Evolutionary conservation across 2,888 invertebrate genomes (phyloP).

Genomic region (Eupeodes latifasciatus): DNA sequence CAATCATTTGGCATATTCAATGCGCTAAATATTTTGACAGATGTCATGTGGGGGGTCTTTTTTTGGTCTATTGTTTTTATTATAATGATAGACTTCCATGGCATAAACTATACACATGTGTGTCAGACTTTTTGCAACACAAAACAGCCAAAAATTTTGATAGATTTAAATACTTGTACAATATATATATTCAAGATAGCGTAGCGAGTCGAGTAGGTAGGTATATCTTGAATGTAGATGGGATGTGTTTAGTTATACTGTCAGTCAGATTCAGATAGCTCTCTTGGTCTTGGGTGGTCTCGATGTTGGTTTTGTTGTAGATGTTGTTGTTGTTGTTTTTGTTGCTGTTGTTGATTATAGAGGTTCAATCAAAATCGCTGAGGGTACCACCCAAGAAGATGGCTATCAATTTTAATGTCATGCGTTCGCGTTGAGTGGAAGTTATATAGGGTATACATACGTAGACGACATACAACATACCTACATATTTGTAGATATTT

Average conservation of each 20-base stretch:
- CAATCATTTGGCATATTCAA: slow-evolving; percentile 51
- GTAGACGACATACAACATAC: slow-evolving; percentile 45
- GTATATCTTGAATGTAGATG: slow-evolving; percentile 10
- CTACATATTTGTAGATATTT: slow-evolving; percentile 28
- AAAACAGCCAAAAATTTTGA: slow-evolving; percentile 10
- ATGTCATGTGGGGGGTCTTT: slow-evolving; percentile 45
- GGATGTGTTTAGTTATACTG: slow-evolving; percentile 13
- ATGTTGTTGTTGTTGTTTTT: slow-evolving; percentile 23
- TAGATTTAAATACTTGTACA: slow-evolving; percentile 18
- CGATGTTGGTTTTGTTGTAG: background rate
- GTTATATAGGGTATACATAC: slow-evolving; percentile 33
- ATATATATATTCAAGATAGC: background rate
- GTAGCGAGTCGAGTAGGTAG: background rate
- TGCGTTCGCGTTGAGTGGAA: slow-evolving; percentile 65
- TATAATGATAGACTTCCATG: slow-evolving; percentile 12
- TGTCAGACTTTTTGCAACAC: slow-evolving; percentile 17
- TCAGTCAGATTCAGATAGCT: slow-evolving; percentile 20
- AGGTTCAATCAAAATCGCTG: slow-evolving; percentile 75
- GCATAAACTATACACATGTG: slow-evolving; percentile 44
- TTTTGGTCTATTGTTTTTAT: slow-evolving; percentile 36
- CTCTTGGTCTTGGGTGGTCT: slow-evolving; percentile 68
- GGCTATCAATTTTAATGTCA: slow-evolving; percentile 73
- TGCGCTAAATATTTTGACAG: slow-evolving; percentile 72
- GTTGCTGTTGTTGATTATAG: slow-evolving; percentile 69
- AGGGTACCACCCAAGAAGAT: slow-evolving; percentile 75